Evolutionary conservation across 2,113 vertebrate genomes (phyloP), one percentile per base, ranked within the genome.

Genomic region (Gallinago undulata): DNA sequence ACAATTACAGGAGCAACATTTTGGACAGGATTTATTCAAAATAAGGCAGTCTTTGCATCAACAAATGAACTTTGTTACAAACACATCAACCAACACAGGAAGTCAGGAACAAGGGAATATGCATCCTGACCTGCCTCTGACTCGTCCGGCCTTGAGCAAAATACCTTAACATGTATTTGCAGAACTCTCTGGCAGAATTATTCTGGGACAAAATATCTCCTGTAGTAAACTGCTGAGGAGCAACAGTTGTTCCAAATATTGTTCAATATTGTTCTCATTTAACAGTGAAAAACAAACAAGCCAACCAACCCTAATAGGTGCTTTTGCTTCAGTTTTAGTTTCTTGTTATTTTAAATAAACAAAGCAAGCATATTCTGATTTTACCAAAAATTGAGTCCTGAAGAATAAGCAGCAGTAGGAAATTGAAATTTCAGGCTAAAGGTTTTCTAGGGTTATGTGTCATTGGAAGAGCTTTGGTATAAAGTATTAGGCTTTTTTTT

Each of bases 81-180:
- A 79, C 19, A 37, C 0, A 0, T 68, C 79, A 82, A 28, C 59
- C 33, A 63, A 43, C 31, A 37, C 0, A 1, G 51, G 47, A 74
- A 75, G 69, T 50, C 22, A 39, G 39, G 19, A 85, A 27, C 33
- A 70, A 4, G n/a, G 37, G 37, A 68, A 73, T 53, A 27, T 35
- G 13, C 5, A 4, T 75, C 81, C 85, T 68, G 64, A 51, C 74
- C 62, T 30, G 33, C 48, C 19, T 22, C 33, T 64, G 35, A 57
- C 27, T 79, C 73, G 22, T 53, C 27, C 73, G 43, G 45, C 47
- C 37, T 70, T 3, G 1, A 91, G 21, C 35, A 93, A 87, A 73
- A 79, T 47, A 23, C 35, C 68, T 53, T 39, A 48, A 69, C 4
- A 1, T 53, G 39, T 27, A 48, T 37, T 83, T 62, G 57, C 35